phyloP scores from a whole-genome alignment of 2,113 vertebrate species.

The Pagrus major region DNA sequence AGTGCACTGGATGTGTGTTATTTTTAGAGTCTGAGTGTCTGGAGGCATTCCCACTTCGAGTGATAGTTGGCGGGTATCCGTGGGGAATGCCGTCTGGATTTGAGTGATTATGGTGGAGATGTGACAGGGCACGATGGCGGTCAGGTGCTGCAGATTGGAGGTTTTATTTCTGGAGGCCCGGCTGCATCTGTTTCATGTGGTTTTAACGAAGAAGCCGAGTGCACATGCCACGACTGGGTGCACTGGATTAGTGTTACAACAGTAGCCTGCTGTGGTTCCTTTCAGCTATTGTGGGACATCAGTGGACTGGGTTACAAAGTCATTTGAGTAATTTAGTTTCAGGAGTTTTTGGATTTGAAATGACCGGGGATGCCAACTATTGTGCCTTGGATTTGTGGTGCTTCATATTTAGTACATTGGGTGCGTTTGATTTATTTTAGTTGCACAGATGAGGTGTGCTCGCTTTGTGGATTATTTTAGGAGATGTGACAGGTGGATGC shows the following conservation, averaged over 20 bases:
- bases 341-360: constrained; percentile 20
- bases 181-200: constrained; percentile 27
- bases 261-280: neutral
- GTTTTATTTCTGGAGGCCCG: constrained; percentile 14
- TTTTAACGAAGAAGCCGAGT: constrained; percentile 5
- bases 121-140: neutral
- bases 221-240: neutral
- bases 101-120: constrained; percentile 26
- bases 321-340: neutral
- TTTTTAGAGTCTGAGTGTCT: constrained; percentile 43
- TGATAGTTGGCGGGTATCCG: constrained; percentile 33
- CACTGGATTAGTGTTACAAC: constrained; percentile 26
- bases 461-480: constrained; percentile 26
- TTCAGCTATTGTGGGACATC: constrained; percentile 7
- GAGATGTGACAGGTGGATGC: constrained; percentile 32
- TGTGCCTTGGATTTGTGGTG: constrained; percentile 25
- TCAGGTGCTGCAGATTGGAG: constrained; percentile 48
- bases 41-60: constrained; percentile 32
- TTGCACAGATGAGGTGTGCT: neutral
- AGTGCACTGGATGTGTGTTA: constrained; percentile 19
- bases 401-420: constrained; percentile 22
- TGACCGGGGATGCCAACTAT: neutral
- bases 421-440: constrained; percentile 34
- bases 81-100: constrained; percentile 29
- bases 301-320: neutral